Evolutionary conservation across 2,797 vertebrate genomes (phyloP).

Genomic region (Poecilia gillii): DNA sequence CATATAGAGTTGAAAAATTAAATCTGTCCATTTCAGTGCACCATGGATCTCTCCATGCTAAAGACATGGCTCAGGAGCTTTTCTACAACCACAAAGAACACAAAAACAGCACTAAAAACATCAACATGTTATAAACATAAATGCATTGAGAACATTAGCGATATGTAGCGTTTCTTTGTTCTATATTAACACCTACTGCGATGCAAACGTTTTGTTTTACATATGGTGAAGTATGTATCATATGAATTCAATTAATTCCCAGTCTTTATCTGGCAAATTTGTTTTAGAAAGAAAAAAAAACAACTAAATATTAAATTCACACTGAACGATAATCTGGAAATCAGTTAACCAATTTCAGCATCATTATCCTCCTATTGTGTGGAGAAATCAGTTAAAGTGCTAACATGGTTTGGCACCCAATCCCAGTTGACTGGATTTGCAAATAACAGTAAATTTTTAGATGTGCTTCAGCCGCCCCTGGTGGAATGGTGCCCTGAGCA

Average conservation of each 20-base stretch:
- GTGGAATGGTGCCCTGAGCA: neutral
- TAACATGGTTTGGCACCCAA: neutral
- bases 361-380: neutral
- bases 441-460: neutral
- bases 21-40: neutral
- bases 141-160: neutral
- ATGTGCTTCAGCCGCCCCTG: neutral
- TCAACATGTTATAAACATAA: neutral
- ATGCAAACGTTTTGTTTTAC: neutral
- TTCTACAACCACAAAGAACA: neutral
- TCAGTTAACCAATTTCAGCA: neutral
- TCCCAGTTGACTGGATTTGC: neutral
- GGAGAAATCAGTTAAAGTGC: neutral
- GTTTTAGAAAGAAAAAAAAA: neutral
- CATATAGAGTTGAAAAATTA: neutral
- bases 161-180: neutral
- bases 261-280: neutral
- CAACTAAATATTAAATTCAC: neutral
- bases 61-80: neutral
- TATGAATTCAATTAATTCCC: neutral
- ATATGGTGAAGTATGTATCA: neutral
- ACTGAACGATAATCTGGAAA: neutral
- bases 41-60: neutral
- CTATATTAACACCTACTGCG: neutral
- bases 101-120: neutral